A percentile compares a stretch with the other conserved stretches of the same genome.
phyloP scores from a whole-genome alignment of 2,888 invertebrate species.

The Drosophila emarginata region DNA sequence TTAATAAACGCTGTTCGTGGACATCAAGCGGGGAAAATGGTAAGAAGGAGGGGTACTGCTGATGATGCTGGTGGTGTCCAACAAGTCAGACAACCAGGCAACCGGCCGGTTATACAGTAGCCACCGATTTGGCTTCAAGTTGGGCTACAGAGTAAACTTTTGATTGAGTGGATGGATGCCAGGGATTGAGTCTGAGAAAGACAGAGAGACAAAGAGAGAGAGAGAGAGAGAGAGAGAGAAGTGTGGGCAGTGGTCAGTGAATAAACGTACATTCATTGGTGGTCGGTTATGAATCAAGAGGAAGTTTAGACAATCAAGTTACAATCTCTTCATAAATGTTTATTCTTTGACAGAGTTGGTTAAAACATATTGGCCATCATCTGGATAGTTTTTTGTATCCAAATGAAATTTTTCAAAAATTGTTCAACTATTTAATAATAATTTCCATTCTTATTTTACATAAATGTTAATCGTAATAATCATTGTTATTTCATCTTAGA shows the following conservation, averaged over 20 bases:
- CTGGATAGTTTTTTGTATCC: no score
- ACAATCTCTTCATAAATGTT: not conserved
- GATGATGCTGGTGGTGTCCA: not conserved
- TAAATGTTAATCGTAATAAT: no score
- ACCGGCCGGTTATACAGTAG: slow-evolving; percentile 51
- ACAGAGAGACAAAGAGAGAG: no score
- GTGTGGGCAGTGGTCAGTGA: slow-evolving; percentile 38
- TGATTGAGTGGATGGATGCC: slow-evolving; percentile 55
- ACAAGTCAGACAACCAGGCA: slow-evolving; percentile 19
- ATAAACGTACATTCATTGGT: not conserved
- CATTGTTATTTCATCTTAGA: no score
- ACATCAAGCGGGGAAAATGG: not conserved
- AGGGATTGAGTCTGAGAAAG: slow-evolving; percentile 25
- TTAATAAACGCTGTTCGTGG: slow-evolving; percentile 60
- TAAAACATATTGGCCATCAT: no score
- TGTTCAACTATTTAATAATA: no score
- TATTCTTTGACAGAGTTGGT: no score
- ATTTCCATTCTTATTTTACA: no score
- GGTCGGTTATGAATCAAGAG: not conserved
- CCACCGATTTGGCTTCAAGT: slow-evolving; percentile 67
- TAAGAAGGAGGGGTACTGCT: not conserved
- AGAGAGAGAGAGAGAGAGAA: no score
- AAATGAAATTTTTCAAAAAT: no score
- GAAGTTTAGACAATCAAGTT: not conserved
- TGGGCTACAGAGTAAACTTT: slow-evolving; percentile 53